Conservation (phyloP, 23 tunicate genomes). For the Oikopleura dioica region DNA sequence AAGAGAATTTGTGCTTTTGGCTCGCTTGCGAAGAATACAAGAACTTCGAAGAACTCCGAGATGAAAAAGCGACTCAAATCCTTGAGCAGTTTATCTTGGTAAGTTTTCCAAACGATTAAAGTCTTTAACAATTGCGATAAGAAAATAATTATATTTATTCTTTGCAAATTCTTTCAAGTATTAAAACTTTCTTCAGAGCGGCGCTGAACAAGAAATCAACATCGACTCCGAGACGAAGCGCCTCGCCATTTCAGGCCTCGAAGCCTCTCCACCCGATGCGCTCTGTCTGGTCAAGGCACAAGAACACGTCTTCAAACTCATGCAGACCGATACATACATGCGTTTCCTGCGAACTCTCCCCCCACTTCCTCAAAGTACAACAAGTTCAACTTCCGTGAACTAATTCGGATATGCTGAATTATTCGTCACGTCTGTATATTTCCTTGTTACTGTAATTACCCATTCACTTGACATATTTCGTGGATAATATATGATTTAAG, state of each 20-base stretch:
- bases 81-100: not conserved
- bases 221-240: slow-evolving; percentile 2
- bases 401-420: too few relatives aligned
- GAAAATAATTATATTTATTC: too few relatives aligned
- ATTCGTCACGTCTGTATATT: too few relatives aligned
- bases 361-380: not conserved
- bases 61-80: not conserved
- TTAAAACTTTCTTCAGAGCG: not conserved
- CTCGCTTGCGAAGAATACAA: not conserved
- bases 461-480: too few relatives aligned
- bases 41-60: not conserved
- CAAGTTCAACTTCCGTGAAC: too few relatives aligned
- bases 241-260: not conserved
- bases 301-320: slow-evolving; percentile 6
- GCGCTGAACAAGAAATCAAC: slow-evolving; percentile 9
- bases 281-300: not conserved
- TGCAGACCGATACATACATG: not conserved
- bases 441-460: too few relatives aligned
- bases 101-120: not conserved
- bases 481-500: too few relatives aligned
- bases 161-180: too few relatives aligned
- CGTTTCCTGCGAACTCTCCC: not conserved
- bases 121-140: not conserved
- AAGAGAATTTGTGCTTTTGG: not conserved
- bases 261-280: not conserved